Evolutionary conservation across 1,140 invertebrate species (phyloP).

Genomic region (Atopsyche davidsoni): DNA sequence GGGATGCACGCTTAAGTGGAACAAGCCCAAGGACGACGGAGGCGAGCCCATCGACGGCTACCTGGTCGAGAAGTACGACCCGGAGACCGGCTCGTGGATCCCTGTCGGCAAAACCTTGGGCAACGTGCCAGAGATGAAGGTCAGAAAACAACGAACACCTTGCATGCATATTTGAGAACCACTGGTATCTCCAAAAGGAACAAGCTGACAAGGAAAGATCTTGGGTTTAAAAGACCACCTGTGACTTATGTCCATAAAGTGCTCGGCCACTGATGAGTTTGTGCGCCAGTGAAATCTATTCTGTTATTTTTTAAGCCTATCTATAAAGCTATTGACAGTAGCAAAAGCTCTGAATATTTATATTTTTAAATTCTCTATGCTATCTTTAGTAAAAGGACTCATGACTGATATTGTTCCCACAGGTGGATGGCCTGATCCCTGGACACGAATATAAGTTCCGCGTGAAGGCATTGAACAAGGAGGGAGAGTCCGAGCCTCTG

Average conservation of each 20-base stretch:
- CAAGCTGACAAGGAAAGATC: too few species aligned
- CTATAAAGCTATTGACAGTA: too few species aligned
- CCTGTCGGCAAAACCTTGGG: conserved; percentile 75
- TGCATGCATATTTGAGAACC: too few species aligned
- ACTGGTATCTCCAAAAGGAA: too few species aligned
- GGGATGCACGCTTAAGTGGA: conserved; percentile 94
- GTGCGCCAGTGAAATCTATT: too few species aligned
- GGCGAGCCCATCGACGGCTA: conserved; percentile 93
- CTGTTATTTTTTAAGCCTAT: too few species aligned
- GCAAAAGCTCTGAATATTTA: too few species aligned
- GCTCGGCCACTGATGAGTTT: too few species aligned
- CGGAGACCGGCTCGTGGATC: conserved; percentile 84
- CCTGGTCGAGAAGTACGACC: conserved; percentile 92
- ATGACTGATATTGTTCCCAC: conserved; percentile 6
- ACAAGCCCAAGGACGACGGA: conserved; percentile 95
- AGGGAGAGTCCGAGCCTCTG: conserved; percentile 95
- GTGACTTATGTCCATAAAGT: too few species aligned
- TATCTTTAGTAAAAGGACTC: not conserved
- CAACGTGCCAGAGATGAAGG: conserved; percentile 74
- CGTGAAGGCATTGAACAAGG: conserved; percentile 94
- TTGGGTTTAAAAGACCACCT: too few species aligned
- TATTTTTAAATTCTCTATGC: too few species aligned
- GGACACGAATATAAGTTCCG: conserved; percentile 98
- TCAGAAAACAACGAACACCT: conserved; percentile 24
- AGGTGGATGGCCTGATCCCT: conserved; percentile 78